Evolutionary conservation across 2,797 vertebrate species (phyloP), one percentile per base, ranked within the genome.

Genomic region (Coregonus ussuriensis): DNA sequence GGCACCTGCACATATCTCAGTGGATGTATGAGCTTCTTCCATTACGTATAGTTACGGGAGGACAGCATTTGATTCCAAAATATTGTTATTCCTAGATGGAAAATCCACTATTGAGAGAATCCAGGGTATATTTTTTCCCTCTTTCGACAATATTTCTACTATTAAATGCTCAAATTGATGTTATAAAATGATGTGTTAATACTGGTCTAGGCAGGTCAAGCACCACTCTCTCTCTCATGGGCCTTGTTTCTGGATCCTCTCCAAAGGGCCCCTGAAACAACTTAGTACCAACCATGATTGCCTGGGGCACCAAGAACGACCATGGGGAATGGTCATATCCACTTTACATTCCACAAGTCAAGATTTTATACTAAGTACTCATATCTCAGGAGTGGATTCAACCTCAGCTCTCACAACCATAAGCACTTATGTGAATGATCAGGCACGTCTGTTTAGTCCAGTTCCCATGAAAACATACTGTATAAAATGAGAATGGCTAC

Each of bases 321-420:
- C 65, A 35, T 67, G 31, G 54, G 54, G n/a, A 59, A 59, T 18
- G n/a, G 14, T 59, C 54, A 59, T 59, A 7, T 16, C 14, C 16
- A 59, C 4, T 59, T 59, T n/a, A 59, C 54, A 59, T 59, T 59
- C 54, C 54, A 59, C 54, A 59, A 59, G 54, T 59, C 54, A 59
- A 59, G 54, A 59, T 59, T 4, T 59, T 59, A 59, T 18, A 59
- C 16, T 47, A 47, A 47, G 7, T 18, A 18, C 16, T 59, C 54
- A 59, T 59, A 59, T 18, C 54, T 16, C 3, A 56, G 18, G 18
- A 6, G 18, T 5, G n/a, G 16, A 6, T n/a, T 59, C 16, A 16
- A 59, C 4, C n/a, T n/a, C 54, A 18, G 54, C 9, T 47, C 54
- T 59, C n/a, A 18, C 14, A 59, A 59, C 54, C 54, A 21, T 59